Conservation (phyloP, 2,797 vertebrate genomes). For the Falco naumanni region DNA sequence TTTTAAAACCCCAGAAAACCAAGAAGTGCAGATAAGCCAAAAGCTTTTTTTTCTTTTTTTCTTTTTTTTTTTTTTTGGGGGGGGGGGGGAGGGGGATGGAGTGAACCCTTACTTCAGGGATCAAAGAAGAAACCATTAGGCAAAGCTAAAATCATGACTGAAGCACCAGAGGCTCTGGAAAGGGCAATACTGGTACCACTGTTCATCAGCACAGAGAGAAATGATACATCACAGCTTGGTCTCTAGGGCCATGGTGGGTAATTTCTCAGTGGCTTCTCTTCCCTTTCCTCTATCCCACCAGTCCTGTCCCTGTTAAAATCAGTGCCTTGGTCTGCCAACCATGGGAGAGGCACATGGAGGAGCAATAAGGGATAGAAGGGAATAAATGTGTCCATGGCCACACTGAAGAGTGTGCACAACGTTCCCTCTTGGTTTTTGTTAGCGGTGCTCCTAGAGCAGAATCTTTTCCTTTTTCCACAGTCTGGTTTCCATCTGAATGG, state of each 20-base stretch:
- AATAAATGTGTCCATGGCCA: not conserved
- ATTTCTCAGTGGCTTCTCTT: not conserved
- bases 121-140: not conserved
- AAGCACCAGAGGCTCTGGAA: not conserved
- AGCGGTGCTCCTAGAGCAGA: not conserved
- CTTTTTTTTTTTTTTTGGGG: not conserved
- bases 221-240: not conserved
- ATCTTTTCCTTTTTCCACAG: not conserved
- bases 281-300: not conserved
- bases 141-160: not conserved
- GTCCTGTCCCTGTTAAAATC: not conserved
- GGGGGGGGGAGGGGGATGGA: not conserved
- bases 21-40: not conserved
- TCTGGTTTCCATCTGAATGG: not conserved
- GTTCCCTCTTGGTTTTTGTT: not conserved
- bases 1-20: slow-evolving; percentile 26
- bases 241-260: not conserved
- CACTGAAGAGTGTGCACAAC: not conserved
- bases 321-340: not conserved
- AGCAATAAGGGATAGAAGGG: not conserved
- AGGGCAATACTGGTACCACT: not conserved
- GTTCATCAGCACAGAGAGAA: not conserved
- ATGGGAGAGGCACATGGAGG: not conserved
- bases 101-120: not conserved
- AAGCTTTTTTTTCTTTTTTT: not conserved